Base-by-base conservation (phyloP, 2,797 vertebrate genomes). In the Sebastolobus alascanus region DNA sequence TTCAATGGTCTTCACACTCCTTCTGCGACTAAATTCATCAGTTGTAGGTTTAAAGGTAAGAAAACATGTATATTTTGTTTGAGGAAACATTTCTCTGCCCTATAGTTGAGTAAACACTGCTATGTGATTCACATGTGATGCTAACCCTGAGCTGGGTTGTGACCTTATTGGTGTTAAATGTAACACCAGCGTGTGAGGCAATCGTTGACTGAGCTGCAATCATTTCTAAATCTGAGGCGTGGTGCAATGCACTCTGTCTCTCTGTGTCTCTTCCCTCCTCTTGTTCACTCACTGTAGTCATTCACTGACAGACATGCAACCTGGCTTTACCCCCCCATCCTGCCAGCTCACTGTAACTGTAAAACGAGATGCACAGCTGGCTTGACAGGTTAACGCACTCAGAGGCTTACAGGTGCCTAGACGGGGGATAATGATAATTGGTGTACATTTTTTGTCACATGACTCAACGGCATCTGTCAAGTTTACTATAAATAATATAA, bases 211-310 rank as follows among this genome's bases (percentile, higher is more conserved):
- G n/a, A 46, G 38, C 13, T 56, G 83, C 67, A 72, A 1, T 65
- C 22, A 65, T 83, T 86, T 75, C 85, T 65, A 68, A 75, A 72
- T 82, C 64, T 54, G 56, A 73, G 4, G n/a, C 71, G 33, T 79
- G 40, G 6, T 68, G 55, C 5, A 72, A 68, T 20, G 37, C 25
- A 20, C 38, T 55, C 43, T 50, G 11, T 58, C 14, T 35, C 16
- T 70, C 10, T 29, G 0, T 55, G 13, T 58, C 20, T 33, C 18
- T 27, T 29, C 14, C 29, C 11, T 35, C 20, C 18, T 29, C 4
- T 33, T 25, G 14, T 77, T 68, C 16, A 29, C 43, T 56, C 22
- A 3, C 31, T 70, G 7, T 4, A 27, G 40, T 72, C 38, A 60
- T 56, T 84, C 37, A 60, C 29, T 59, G 29, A 68, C 54, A 58